Evolutionary conservation across 2,888 invertebrate genomes (phyloP).

Genomic region (Callimorpha dominula): DNA sequence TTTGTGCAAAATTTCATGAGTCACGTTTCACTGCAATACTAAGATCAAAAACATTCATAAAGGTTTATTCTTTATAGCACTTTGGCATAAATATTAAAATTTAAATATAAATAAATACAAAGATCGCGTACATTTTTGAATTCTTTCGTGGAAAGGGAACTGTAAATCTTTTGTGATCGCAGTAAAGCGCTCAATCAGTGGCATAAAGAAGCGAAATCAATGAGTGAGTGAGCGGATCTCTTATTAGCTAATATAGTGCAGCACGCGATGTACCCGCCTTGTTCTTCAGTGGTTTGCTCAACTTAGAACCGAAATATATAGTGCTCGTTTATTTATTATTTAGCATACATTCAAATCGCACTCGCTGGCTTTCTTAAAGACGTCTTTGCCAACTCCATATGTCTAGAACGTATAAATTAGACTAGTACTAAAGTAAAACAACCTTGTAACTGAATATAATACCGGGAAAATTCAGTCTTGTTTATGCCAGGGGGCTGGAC

Average conservation of each 20-base stretch:
- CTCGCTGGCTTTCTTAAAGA: not conserved
- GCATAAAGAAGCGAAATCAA: constrained; percentile 66
- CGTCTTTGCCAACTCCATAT: not conserved
- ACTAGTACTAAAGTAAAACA: not conserved
- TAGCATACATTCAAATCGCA: not conserved
- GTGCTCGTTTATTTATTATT: not conserved
- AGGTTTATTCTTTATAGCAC: constrained; percentile 32
- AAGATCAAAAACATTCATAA: constrained; percentile 43
- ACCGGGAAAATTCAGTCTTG: too few species aligned
- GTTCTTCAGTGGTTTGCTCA: constrained; percentile 33
- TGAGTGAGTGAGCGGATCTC: constrained; percentile 59
- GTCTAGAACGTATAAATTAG: not conserved
- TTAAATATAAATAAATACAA: constrained; percentile 23
- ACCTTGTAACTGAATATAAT: not conserved
- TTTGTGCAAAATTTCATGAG: constrained; percentile 36
- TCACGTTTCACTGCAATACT: constrained; percentile 48
- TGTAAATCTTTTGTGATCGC: constrained; percentile 37
- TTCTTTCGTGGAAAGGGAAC: constrained; percentile 32
- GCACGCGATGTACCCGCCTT: constrained; percentile 65
- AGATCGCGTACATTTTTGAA: constrained; percentile 22
- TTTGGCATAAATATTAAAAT: constrained; percentile 31
- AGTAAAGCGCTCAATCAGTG: constrained; percentile 57
- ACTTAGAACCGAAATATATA: constrained; percentile 18
- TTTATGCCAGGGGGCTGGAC: too few species aligned
- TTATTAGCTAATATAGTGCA: constrained; percentile 71